phyloP scores from a whole-genome alignment of 2,797 vertebrate genomes.

The Kryptolebias ocellatus region DNA sequence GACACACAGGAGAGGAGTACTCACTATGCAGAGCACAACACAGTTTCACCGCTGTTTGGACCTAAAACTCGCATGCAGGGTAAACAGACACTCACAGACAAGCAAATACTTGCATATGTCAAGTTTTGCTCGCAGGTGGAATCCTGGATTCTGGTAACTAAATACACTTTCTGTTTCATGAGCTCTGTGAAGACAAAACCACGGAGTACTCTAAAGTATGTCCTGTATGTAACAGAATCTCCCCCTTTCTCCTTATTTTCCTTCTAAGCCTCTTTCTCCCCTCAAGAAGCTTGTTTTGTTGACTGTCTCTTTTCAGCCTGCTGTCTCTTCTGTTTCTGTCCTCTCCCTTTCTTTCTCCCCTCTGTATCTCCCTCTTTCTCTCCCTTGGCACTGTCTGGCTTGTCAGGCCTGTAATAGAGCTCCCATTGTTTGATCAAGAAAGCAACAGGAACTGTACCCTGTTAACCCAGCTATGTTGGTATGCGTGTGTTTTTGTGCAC shows the following conservation, averaged over 20 bases:
- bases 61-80: constrained; percentile 3
- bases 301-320: constrained; percentile 68
- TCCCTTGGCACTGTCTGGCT: constrained; percentile 67
- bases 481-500: constrained; percentile 48
- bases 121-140: constrained; percentile 29
- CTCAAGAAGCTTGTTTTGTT: constrained; percentile 60
- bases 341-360: constrained; percentile 49
- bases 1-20: constrained; percentile 18
- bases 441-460: constrained; percentile 80
- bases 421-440: constrained; percentile 81
- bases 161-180: constrained; percentile 58
- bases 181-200: constrained; percentile 55
- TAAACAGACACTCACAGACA: constrained; percentile 24
- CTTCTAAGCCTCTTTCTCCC: constrained; percentile 41
- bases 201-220: constrained; percentile 47
- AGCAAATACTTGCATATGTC: constrained; percentile 33
- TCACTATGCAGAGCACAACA: constrained; percentile 6
- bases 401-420: constrained; percentile 83
- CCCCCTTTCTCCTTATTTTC: constrained; percentile 33
- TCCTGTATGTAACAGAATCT: constrained; percentile 69
- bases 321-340: constrained; percentile 60
- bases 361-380: constrained; percentile 35
- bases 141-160: constrained; percentile 55
- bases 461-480: constrained; percentile 70
- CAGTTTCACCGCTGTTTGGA: not conserved